These are phyloP conservation scores for Neosilurus hyrtlii DNA, from an alignment of 2,797 vertebrate genomes.

Conservation along the genomic window DNA sequence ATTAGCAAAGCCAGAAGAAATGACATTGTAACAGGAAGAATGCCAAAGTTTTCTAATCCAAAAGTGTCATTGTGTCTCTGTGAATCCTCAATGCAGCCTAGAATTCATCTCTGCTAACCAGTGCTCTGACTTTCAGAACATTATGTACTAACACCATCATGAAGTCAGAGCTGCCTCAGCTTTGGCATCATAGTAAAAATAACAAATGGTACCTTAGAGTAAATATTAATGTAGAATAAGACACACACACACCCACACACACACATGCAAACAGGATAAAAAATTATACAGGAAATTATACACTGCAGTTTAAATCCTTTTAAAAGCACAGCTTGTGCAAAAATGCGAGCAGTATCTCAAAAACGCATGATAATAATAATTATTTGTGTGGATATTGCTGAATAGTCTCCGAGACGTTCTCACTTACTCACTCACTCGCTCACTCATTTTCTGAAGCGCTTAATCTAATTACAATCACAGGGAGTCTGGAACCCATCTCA, in stretches of 20 bases:
- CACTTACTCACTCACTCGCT: too few relatives aligned
- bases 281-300: background rate
- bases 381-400: too few relatives aligned
- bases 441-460: too few relatives aligned
- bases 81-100: background rate
- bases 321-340: background rate
- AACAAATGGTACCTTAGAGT: background rate
- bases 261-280: background rate
- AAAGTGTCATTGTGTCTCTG: background rate
- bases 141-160: background rate
- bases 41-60: background rate
- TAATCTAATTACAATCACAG: too few relatives aligned
- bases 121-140: background rate
- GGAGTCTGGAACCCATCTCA: too few relatives aligned
- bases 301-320: background rate
- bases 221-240: background rate
- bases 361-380: background rate
- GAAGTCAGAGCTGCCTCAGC: constrained; percentile 14
- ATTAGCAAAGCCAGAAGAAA: background rate
- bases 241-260: background rate
- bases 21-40: background rate
- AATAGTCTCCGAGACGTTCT: too few relatives aligned
- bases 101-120: background rate
- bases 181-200: constrained; percentile 7
- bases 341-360: background rate